Evolutionary conservation across 1,140 invertebrate species (phyloP).

Genomic region (Protaetia brevitarsis): DNA sequence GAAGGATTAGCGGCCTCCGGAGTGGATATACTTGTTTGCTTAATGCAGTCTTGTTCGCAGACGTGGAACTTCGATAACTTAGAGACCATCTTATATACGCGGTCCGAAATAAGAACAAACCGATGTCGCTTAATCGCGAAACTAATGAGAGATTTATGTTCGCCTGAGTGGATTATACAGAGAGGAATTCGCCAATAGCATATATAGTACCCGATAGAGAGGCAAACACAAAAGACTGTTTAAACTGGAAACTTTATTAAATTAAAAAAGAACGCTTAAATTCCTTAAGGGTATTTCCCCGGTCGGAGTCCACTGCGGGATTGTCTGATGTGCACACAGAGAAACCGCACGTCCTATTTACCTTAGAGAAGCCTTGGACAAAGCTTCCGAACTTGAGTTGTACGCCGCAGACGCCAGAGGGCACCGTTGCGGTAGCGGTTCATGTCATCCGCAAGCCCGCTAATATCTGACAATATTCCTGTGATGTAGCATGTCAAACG

Average conservation of each 20-base stretch:
- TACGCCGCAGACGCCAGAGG: conserved; percentile 30
- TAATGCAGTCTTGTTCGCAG: conserved; percentile 39
- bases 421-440: conserved; percentile 26
- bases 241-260: no score
- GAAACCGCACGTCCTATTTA: conserved; percentile 34
- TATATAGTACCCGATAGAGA: no score
- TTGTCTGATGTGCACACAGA: conserved; percentile 27
- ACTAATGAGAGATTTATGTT: conserved; percentile 14
- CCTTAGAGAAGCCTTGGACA: conserved; percentile 31
- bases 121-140: conserved; percentile 12
- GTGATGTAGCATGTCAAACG: conserved; percentile 16
- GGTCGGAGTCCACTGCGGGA: no score
- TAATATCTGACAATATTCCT: conserved; percentile 18
- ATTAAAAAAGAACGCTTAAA: background rate
- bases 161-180: conserved; percentile 1
- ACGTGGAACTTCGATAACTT: conserved; percentile 47
- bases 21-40: conserved; percentile 48
- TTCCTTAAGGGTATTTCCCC: no score
- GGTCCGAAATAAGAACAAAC: conserved; percentile 23
- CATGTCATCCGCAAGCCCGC: conserved; percentile 33
- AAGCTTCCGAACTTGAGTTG: conserved; percentile 31
- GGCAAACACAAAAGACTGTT: no score
- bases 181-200: no score
- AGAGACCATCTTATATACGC: conserved; percentile 30
- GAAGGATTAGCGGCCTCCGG: conserved; percentile 42